A percentile compares a stretch with the other conserved stretches of the same genome.
Conservation (phyloP, 2,113 vertebrate genomes). For the Acanthisitta chloris region DNA sequence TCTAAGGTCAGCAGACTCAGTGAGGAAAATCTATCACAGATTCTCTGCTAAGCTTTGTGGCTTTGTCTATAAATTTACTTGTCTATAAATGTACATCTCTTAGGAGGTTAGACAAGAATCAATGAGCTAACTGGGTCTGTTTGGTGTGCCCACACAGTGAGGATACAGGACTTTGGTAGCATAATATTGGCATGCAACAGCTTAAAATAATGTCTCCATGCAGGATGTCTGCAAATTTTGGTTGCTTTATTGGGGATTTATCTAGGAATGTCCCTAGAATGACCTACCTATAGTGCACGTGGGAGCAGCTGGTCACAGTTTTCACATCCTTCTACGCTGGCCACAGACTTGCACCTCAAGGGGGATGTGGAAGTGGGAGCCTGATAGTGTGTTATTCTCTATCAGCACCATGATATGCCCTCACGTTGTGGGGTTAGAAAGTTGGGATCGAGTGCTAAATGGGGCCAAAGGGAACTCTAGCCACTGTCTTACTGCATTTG, state of each 20-base stretch:
- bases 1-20: not conserved
- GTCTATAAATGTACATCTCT: not conserved
- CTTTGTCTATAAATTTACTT: not conserved
- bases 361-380: not conserved
- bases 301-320: not conserved
- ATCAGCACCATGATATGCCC: not conserved
- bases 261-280: not conserved
- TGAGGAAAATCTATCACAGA: not conserved
- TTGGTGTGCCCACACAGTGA: not conserved
- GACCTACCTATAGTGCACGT: fast-evolving
- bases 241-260: not conserved
- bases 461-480: not conserved
- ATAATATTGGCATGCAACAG: no score
- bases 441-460: not conserved
- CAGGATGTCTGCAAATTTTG: fast-evolving
- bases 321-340: not conserved
- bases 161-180: not conserved
- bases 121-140: not conserved
- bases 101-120: not conserved
- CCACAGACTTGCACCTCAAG: not conserved
- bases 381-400: fast-evolving
- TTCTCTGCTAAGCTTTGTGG: not conserved
- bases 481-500: not conserved
- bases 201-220: not conserved
- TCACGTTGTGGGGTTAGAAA: no score